Conservation (phyloP, 2,888 invertebrate species). For the Bombylius major region DNA sequence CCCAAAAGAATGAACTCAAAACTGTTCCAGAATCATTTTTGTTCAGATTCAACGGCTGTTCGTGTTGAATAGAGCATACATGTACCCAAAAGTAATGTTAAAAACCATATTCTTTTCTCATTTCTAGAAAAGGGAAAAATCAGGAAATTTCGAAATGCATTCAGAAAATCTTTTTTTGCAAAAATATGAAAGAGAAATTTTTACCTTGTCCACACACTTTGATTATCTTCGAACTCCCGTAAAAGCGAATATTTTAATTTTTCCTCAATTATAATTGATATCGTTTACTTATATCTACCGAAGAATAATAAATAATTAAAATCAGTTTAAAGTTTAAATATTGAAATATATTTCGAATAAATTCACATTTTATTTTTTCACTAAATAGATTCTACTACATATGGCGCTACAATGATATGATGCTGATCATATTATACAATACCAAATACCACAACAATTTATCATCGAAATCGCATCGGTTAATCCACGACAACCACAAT, state of each 20-base stretch:
- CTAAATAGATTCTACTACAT: too few relatives aligned
- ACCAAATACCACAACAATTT: too few relatives aligned
- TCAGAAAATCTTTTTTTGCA: neutral
- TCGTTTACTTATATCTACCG: too few relatives aligned
- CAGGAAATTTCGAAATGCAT: neutral
- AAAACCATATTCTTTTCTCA: constrained; percentile 46
- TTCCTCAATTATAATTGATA: constrained; percentile 24
- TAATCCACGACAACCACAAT: too few relatives aligned
- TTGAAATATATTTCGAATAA: too few relatives aligned
- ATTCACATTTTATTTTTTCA: too few relatives aligned
- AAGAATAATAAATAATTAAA: too few relatives aligned
- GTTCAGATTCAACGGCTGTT: constrained; percentile 48
- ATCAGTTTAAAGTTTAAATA: too few relatives aligned
- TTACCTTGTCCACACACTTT: constrained; percentile 35
- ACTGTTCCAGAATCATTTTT: constrained; percentile 55
- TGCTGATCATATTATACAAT: too few relatives aligned
- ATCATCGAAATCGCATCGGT: too few relatives aligned
- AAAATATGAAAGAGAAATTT: neutral
- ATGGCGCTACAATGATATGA: too few relatives aligned
- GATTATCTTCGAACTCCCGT: constrained; percentile 34
- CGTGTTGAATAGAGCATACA: constrained; percentile 52
- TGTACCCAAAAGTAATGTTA: constrained; percentile 48
- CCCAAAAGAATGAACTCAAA: constrained; percentile 61
- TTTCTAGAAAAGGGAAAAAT: constrained; percentile 28
- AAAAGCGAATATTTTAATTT: constrained; percentile 35